These are phyloP conservation scores for Heliothis subflexa DNA, from an alignment of 1,140 invertebrate species.

Conservation along the genomic window DNA sequence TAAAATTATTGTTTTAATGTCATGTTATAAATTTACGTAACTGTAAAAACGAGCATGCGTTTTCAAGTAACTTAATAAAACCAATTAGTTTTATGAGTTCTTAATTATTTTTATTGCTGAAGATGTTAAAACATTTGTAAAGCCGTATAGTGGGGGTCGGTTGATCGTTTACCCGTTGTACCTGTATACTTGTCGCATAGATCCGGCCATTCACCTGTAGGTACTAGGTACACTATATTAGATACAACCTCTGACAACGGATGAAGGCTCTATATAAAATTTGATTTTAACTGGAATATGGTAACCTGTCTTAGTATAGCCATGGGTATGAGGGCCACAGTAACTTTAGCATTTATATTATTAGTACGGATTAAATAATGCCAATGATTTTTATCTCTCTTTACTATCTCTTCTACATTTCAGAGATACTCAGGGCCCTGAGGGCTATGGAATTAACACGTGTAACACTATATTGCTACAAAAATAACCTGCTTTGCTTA, in stretches of 20 bases:
- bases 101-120: background rate
- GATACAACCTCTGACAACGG: background rate
- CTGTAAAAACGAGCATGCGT: no score
- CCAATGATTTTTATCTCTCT: no score
- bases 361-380: no score
- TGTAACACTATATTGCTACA: no score
- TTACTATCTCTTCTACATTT: no score
- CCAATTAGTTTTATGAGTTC: background rate
- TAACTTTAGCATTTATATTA: no score
- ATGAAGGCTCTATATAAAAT: background rate
- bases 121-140: background rate
- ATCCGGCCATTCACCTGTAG: conserved; percentile 33
- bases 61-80: background rate
- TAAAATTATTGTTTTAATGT: conserved; percentile 37
- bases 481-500: no score
- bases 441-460: no score
- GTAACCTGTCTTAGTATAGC: background rate
- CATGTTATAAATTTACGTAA: no score
- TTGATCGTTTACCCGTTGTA: conserved; percentile 25
- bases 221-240: background rate
- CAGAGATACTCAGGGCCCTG: no score
- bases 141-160: conserved; percentile 9
- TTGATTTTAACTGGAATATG: background rate
- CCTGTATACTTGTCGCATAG: conserved; percentile 31
- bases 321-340: no score